Evolutionary conservation across 2,113 vertebrate genomes (phyloP), one percentile per base, ranked within the genome.

Genomic region (Pontoporia blainvillei): DNA sequence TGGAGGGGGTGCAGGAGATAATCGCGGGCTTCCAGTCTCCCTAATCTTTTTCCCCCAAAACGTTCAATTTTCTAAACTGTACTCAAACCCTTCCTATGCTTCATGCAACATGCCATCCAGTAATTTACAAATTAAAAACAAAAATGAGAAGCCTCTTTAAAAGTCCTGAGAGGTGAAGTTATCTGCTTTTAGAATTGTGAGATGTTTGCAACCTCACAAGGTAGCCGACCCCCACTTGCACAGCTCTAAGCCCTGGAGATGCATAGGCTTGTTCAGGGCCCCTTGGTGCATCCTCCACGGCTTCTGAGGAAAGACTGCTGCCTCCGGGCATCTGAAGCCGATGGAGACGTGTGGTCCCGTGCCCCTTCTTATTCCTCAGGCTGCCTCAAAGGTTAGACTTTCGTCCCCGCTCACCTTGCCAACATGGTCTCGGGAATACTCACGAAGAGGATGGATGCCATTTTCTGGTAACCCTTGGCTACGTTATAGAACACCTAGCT

Each of bases 221-320:
- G 2, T 3, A 17, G 10, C 25, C 46, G 13, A 6, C 6, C 8
- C 6, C 29, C 6, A 14, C 10, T 20, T 1, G 14, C 15, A 1
- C 2, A 3, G 49, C 57, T 62, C 57, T 23, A 15, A 14, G 44
- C 8, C 0, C 12, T 11, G 0, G 29, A 5, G 34, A 6, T 0
- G 1, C 1, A 0, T 8, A 25, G 29, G 29, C 54, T 25, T 5
- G 3, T 17, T 12, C 59, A 15, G 25, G 0, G 14, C n/a, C 20
- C 10, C 8, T 31, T 31, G 29, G 15, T 6, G 1, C 11, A 0
- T 17, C 13, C 36, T 5, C 52, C 36, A 7, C 4, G 4, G 27
- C 6, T 11, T 8, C 89, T 8, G 49, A 23, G 39, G 18, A 36
- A 0, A 2, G 15, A 27, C 36, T 5, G 5, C 11, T 21, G 54